Conservation (phyloP, 2,113 vertebrate species). For the Hippopotamus amphibius region DNA sequence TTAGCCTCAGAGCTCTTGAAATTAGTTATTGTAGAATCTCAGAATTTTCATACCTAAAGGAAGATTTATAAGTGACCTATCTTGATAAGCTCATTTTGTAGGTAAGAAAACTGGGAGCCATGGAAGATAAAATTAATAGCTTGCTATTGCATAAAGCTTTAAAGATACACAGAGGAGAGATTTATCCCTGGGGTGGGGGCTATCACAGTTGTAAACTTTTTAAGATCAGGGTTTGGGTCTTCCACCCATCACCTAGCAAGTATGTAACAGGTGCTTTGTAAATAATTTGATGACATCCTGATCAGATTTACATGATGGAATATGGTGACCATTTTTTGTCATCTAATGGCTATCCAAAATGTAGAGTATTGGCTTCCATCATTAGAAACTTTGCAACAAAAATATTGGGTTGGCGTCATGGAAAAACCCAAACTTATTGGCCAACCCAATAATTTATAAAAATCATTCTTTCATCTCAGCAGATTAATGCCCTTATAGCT, state of each 20-base stretch:
- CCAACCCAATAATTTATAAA: neutral
- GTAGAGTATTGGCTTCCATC: neutral
- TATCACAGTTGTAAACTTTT: neutral
- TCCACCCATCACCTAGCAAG: neutral
- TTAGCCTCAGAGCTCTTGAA: neutral
- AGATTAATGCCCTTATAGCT: neutral
- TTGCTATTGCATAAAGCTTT: neutral
- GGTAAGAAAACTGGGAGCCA: neutral
- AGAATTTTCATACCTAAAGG: conserved; percentile 21
- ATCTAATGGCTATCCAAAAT: neutral
- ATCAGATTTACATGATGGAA: neutral
- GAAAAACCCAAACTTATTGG: no score
- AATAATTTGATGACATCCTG: neutral
- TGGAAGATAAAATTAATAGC: neutral
- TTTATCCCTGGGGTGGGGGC: neutral
- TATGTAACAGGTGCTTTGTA: neutral
- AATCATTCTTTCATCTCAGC: neutral
- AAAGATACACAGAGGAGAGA: neutral
- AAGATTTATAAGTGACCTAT: conserved; percentile 8
- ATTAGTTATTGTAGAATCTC: conserved; percentile 20
- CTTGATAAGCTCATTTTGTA: neutral
- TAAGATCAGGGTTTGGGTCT: neutral
- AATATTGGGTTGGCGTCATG: neutral
- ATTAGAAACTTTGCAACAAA: conserved; percentile 5
- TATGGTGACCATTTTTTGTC: neutral